Percentiles rank a stretch among this genome's conserved stretches.
Conservation (phyloP, 2,888 invertebrate species). For the Dinocampus coccinellae region DNA sequence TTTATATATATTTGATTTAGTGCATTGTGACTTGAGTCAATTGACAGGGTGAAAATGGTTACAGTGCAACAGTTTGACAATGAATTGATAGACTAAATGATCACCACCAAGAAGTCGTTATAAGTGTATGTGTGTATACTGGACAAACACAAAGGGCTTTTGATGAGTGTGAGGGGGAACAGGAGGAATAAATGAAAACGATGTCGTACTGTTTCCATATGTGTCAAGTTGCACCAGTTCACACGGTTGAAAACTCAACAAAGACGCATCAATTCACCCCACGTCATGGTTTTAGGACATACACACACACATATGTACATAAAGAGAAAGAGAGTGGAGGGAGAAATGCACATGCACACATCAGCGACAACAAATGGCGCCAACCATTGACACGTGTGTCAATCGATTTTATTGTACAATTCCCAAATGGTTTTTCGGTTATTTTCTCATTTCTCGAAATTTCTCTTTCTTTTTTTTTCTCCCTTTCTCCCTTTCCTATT, state of each 20-base stretch:
- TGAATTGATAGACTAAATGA: not conserved
- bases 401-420: slow-evolving; percentile 43
- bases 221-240: slow-evolving; percentile 34
- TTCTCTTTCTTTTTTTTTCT: no score
- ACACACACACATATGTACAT: not conserved
- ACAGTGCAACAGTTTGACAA: slow-evolving; percentile 7
- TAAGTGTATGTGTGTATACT: not conserved
- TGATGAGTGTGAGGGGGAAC: not conserved
- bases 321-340: slow-evolving; percentile 9
- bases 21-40: not conserved
- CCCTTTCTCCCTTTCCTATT: slow-evolving; percentile 8
- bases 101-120: slow-evolving; percentile 10
- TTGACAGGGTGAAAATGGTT: no score
- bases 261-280: slow-evolving; percentile 37
- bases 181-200: not conserved
- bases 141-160: slow-evolving; percentile 5
- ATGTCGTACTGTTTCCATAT: not conserved
- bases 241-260: slow-evolving; percentile 34
- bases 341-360: slow-evolving; percentile 25
- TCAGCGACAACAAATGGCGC: slow-evolving; percentile 43
- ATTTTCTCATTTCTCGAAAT: slow-evolving; percentile 18
- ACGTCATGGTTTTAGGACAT: slow-evolving; percentile 26
- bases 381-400: slow-evolving; percentile 47
- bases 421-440: slow-evolving; percentile 9
- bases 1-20: not conserved